These are phyloP conservation scores for Syngnathus rostellatus DNA, from an alignment of 2,797 vertebrate genomes.

Conservation along the genomic window DNA sequence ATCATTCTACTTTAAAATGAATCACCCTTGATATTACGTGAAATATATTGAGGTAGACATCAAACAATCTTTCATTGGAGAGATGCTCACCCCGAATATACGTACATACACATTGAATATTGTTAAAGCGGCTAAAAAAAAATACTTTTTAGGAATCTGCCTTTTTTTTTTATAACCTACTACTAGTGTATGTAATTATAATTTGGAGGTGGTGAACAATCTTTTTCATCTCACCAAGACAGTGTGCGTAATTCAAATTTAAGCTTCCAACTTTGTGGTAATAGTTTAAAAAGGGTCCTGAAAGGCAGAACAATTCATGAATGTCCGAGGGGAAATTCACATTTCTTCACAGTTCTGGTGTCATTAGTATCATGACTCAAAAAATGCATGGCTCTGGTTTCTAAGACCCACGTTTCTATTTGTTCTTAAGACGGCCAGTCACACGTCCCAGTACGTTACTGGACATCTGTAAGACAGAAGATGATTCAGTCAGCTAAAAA, in stretches of 20 bases:
- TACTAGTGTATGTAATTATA: too few relatives aligned
- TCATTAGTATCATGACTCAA: neutral
- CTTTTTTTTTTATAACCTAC: too few relatives aligned
- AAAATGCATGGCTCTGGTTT: conserved; percentile 5
- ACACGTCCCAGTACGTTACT: conserved; percentile 31
- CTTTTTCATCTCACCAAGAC: neutral
- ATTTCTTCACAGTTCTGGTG: neutral
- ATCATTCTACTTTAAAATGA: too few relatives aligned
- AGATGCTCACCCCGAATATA: too few relatives aligned
- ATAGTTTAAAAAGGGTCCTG: neutral
- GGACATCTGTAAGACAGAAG: conserved; percentile 70
- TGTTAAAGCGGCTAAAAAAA: too few relatives aligned
- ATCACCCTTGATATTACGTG: too few relatives aligned
- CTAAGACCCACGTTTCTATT: conserved; percentile 30
- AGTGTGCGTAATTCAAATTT: neutral
- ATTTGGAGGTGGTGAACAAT: neutral
- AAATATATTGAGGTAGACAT: too few relatives aligned
- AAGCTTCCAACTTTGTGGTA: neutral
- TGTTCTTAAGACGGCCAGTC: conserved; percentile 43
- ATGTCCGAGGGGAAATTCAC: neutral
- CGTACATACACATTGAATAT: too few relatives aligned
- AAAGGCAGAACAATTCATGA: neutral
- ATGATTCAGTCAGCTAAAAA: conserved; percentile 85
- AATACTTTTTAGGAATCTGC: too few relatives aligned
- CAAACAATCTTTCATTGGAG: too few relatives aligned